Conservation (phyloP, 2,888 invertebrate genomes). For the Calameuta pallipes region DNA sequence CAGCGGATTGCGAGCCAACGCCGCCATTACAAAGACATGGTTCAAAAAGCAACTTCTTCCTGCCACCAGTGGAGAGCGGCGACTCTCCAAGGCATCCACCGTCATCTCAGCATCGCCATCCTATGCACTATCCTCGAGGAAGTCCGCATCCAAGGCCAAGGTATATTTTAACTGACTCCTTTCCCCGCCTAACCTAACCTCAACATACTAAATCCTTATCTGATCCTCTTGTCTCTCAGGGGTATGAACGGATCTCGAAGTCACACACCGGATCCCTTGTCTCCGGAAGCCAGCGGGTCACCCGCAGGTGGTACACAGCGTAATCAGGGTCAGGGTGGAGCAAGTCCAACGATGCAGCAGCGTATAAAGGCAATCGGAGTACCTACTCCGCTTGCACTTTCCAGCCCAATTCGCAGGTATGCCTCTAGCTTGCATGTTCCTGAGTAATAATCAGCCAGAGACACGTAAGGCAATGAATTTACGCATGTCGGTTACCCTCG, state of each 20-base stretch:
- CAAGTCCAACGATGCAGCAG: conserved; percentile 90
- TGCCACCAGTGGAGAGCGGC: conserved; percentile 74
- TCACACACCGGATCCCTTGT: conserved; percentile 72
- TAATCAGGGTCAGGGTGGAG: conserved; percentile 68
- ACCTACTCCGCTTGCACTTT: conserved; percentile 88
- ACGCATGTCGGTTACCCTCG: conserved; percentile 26
- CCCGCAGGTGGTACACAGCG: conserved; percentile 56
- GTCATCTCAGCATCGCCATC: conserved; percentile 67
- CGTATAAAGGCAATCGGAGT: conserved; percentile 90
- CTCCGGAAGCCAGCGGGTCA: conserved; percentile 70
- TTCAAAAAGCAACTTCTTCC: conserved; percentile 88
- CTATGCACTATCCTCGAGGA: conserved; percentile 76
- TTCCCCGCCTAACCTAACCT: background rate
- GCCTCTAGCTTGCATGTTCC: conserved; percentile 34
- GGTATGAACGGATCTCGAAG: conserved; percentile 75
- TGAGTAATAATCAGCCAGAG: background rate
- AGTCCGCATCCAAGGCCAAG: conserved; percentile 85
- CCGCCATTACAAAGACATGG: conserved; percentile 87
- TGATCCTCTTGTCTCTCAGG: conserved; percentile 49
- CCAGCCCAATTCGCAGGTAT: conserved; percentile 89
- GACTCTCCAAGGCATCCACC: conserved; percentile 64
- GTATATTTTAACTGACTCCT: conserved; percentile 54
- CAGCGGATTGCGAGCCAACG: conserved; percentile 93
- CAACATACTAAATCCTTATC: background rate
- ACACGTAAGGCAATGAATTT: conserved; percentile 10